These are phyloP conservation scores for Zhuqinia jingwanae DNA, from an alignment of 2,888 invertebrate species.

Conservation along the genomic window DNA sequence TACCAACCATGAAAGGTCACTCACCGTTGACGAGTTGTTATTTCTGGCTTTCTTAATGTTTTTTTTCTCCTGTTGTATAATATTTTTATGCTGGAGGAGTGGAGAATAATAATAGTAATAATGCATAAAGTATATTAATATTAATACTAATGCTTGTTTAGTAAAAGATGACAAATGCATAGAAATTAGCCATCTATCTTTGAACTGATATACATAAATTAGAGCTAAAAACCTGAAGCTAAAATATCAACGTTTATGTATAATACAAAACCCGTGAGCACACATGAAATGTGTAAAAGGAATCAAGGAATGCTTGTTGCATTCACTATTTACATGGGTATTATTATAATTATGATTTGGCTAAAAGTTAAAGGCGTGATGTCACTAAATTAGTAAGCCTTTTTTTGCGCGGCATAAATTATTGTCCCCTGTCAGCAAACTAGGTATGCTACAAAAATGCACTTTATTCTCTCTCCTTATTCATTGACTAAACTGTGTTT, in stretches of 20 bases:
- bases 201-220: conserved; percentile 13
- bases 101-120: background rate
- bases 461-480: no score
- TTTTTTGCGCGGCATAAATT: conserved; percentile 25
- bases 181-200: background rate
- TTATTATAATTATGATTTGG: background rate
- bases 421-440: background rate
- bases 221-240: background rate
- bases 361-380: background rate
- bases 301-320: background rate
- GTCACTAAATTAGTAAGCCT: conserved; percentile 6
- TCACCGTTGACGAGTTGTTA: no score
- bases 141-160: no score
- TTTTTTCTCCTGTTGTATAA: background rate
- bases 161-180: conserved; percentile 40
- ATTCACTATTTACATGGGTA: background rate
- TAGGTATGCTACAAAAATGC: background rate
- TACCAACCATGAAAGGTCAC: no score
- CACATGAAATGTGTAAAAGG: background rate
- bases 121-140: no score
- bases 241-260: background rate
- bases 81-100: background rate
- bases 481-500: no score
- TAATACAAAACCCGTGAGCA: background rate
- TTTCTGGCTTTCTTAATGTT: no score